A percentile compares a stretch with the other conserved stretches of the same genome.
Conservation (phyloP, 2,888 invertebrate genomes). For the Agrilus cyanescens region DNA sequence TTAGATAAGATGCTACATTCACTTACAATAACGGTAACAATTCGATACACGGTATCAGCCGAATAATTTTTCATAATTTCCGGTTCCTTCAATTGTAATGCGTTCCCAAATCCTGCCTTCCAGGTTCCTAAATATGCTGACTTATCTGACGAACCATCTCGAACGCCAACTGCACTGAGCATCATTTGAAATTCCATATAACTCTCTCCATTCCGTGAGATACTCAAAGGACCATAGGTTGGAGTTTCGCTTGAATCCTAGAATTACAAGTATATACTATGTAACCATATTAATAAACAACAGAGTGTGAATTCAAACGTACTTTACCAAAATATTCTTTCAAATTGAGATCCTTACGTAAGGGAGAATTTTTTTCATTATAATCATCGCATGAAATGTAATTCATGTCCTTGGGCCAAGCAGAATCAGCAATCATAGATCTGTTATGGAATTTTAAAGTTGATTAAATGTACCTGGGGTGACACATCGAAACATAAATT, state of each 20-base stretch:
- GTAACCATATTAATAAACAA: neutral
- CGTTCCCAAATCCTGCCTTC: constrained; percentile 61
- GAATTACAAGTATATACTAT: constrained; percentile 2
- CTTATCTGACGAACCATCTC: constrained; percentile 61
- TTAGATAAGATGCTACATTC: constrained; percentile 5
- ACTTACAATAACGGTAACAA: constrained; percentile 73
- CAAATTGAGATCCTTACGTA: constrained; percentile 53
- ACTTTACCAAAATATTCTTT: constrained; percentile 57
- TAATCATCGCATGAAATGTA: constrained; percentile 71
- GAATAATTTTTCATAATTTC: constrained; percentile 61
- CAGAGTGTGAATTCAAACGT: constrained; percentile 12
- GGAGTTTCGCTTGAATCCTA: constrained; percentile 45
- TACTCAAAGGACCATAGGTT: constrained; percentile 55
- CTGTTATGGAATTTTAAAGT: too few species aligned
- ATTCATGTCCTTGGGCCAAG: constrained; percentile 61
- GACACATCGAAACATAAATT: too few species aligned
- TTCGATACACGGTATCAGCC: constrained; percentile 73
- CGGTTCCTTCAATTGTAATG: constrained; percentile 52
- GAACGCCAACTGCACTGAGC: constrained; percentile 56
- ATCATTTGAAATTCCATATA: constrained; percentile 66
- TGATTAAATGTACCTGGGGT: too few species aligned
- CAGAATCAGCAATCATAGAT: constrained; percentile 56
- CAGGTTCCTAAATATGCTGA: constrained; percentile 62
- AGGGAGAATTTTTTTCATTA: constrained; percentile 65
- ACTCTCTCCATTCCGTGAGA: constrained; percentile 57